phyloP scores from a whole-genome alignment of 2,888 invertebrate genomes.

The Gortyna flavago region DNA sequence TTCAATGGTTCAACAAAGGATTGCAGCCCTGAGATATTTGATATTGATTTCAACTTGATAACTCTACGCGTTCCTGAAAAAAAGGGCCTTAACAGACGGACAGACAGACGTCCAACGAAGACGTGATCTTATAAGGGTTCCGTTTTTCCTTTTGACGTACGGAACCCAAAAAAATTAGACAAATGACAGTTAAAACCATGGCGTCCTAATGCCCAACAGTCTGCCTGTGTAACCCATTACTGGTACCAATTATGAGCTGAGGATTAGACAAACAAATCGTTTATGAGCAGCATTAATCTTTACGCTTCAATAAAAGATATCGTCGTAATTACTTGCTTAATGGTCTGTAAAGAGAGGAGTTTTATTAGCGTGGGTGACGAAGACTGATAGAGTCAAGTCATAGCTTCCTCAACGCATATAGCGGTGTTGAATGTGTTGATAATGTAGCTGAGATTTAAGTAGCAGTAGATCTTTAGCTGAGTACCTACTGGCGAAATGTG shows the following conservation, averaged over 20 bases:
- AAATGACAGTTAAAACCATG: neutral
- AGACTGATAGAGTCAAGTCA: conserved; percentile 1
- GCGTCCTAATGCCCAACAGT: conserved; percentile 13
- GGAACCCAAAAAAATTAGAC: neutral
- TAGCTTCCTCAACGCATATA: neutral
- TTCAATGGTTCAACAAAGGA: too few relatives aligned
- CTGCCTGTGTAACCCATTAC: conserved; percentile 26
- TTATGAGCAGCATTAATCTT: conserved; percentile 51
- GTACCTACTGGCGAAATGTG: too few relatives aligned
- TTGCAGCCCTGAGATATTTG: too few relatives aligned
- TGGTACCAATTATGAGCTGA: conserved; percentile 47
- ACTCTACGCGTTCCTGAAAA: too few relatives aligned
- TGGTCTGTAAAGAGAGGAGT: conserved; percentile 33
- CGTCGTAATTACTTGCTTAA: conserved; percentile 39
- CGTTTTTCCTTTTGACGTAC: too few relatives aligned
- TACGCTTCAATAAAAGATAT: conserved; percentile 50
- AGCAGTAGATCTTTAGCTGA: too few relatives aligned
- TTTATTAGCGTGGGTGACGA: conserved; percentile 46
- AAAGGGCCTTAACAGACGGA: too few relatives aligned
- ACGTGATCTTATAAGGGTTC: too few relatives aligned
- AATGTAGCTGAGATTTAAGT: neutral
- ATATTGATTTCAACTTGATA: too few relatives aligned
- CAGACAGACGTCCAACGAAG: too few relatives aligned
- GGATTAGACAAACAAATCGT: conserved; percentile 62
- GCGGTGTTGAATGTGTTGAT: neutral